Conservation (phyloP, 2,888 invertebrate species). For the Caenorhabditis japonica region DNA sequence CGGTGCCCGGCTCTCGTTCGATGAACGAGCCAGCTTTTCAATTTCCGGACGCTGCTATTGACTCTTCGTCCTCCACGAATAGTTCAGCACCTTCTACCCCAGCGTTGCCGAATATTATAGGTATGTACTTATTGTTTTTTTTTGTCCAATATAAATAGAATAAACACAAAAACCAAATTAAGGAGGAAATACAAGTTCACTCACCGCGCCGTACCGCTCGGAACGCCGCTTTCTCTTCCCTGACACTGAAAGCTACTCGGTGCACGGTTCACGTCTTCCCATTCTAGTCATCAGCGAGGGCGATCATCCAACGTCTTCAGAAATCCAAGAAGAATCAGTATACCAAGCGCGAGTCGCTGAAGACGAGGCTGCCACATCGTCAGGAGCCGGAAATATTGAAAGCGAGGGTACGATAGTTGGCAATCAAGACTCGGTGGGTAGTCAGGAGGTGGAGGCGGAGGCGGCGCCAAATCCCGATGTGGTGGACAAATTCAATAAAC, state of each 20-base stretch:
- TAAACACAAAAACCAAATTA: not conserved
- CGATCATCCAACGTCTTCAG: conserved; percentile 22
- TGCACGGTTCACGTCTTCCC: conserved; percentile 38
- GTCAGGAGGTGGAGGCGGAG: conserved; percentile 4
- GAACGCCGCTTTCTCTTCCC: conserved; percentile 63
- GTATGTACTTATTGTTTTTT: no score
- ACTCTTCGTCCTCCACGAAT: conserved; percentile 73
- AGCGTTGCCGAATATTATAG: conserved; percentile 52
- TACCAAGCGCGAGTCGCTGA: conserved; percentile 6
- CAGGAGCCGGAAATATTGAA: conserved; percentile 22
- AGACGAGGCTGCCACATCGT: not conserved
- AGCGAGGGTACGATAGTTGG: conserved; percentile 53
- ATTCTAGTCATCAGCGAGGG: conserved; percentile 53
- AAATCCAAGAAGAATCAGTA: conserved; percentile 19
- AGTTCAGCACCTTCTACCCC: conserved; percentile 75
- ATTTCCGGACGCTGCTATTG: conserved; percentile 65
- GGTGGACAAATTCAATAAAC: conserved; percentile 43
- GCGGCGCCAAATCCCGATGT: conserved; percentile 24
- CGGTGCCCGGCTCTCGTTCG: conserved; percentile 55
- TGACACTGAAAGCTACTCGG: conserved; percentile 54
- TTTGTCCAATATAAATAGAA: no score
- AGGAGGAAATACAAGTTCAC: conserved; percentile 38
- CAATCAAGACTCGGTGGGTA: conserved; percentile 4
- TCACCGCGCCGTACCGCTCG: conserved; percentile 56
- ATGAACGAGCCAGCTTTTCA: conserved; percentile 66